A percentile compares a stretch with the other conserved stretches of the same genome.
Conservation (phyloP, 2,888 invertebrate species). For the Tryphoninae sp. region DNA sequence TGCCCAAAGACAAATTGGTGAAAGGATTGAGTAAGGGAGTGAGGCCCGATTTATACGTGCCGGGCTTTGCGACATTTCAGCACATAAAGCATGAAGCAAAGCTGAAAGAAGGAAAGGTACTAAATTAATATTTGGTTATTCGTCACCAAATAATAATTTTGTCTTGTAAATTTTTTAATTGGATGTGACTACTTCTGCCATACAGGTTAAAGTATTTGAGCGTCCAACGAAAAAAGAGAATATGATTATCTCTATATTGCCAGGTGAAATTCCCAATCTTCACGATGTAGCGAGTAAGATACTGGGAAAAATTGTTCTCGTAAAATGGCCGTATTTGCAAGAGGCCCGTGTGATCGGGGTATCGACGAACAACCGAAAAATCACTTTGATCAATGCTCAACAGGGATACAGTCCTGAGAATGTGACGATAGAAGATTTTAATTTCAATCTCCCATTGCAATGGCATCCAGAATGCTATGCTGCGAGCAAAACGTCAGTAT, state of each 20-base stretch:
- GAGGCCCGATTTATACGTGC: conserved; percentile 87
- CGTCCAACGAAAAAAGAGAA: conserved; percentile 90
- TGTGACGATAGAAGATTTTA: conserved; percentile 68
- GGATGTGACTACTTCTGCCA: conserved; percentile 62
- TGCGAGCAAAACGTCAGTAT: conserved; percentile 84
- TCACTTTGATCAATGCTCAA: conserved; percentile 59
- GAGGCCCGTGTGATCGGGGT: conserved; percentile 89
- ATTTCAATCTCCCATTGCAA: conserved; percentile 41
- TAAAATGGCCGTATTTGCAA: conserved; percentile 96
- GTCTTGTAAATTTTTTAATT: conserved; percentile 25
- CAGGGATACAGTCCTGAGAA: conserved; percentile 62
- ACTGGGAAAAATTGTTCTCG: conserved; percentile 89
- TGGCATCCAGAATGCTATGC: conserved; percentile 81
- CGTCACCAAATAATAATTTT: conserved; percentile 2
- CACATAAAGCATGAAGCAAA: conserved; percentile 90
- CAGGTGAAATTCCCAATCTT: conserved; percentile 81
- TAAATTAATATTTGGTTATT: conserved; percentile 26
- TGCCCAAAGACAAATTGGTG: conserved; percentile 84
- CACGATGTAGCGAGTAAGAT: conserved; percentile 84
- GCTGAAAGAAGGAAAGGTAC: conserved; percentile 78
- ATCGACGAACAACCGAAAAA: conserved; percentile 74
- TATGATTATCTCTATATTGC: conserved; percentile 88
- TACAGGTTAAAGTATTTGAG: conserved; percentile 95
- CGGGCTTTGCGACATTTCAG: conserved; percentile 96
- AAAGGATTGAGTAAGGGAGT: conserved; percentile 89